Evolutionary conservation across 1,140 invertebrate species (phyloP), one percentile per base, ranked within the genome.

Genomic region (Drosophila lacertosa): DNA sequence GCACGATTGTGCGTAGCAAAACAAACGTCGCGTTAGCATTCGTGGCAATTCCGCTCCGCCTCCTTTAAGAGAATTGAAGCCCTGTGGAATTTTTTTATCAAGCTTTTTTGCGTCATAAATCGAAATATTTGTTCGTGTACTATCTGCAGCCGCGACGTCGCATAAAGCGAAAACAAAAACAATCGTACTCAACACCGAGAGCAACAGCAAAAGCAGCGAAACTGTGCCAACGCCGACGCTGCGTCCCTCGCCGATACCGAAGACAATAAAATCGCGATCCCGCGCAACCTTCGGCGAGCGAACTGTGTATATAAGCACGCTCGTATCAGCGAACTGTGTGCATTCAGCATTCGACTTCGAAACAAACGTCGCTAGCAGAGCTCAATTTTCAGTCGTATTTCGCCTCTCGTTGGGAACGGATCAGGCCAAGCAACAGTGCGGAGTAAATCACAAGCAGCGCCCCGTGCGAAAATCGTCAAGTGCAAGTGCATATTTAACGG

Each of bases 71-170:
- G 6, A 11, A 29, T 29, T 53, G 15, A 51, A 53, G 16, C 48
- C 11, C 59, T 59, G 50, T 77, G 81, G 81, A 84, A 84, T 69
- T 39, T 81, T 86, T 80, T 77, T 80, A 6, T 29, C 58, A 80
- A 74, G 44, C 65, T 74, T 81, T 84, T 70, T 84, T 84, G 81
- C 81, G 81, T 88, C 82, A 88, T 66, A 82, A 75, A 60, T 74
- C 75, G 70, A 86, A 81, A 81, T 82, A 40, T 67, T 44, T 51
- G 57, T 48, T 63, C 16, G 59, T 42, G 51, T 66, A 18, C 10
- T 10, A 39, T n/a, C 15, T 22, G 32, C 16, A 6, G 7, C 29
- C 26, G 24, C 22, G 2, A 53, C 57, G 54, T 35, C 35, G 26
- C 57, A 59, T 51, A 51, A 24, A 47, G 24, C 22, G 35, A 18